These are phyloP conservation scores for Platypus cylindrus DNA, from an alignment of 2,888 invertebrate species.

Conservation along the genomic window DNA sequence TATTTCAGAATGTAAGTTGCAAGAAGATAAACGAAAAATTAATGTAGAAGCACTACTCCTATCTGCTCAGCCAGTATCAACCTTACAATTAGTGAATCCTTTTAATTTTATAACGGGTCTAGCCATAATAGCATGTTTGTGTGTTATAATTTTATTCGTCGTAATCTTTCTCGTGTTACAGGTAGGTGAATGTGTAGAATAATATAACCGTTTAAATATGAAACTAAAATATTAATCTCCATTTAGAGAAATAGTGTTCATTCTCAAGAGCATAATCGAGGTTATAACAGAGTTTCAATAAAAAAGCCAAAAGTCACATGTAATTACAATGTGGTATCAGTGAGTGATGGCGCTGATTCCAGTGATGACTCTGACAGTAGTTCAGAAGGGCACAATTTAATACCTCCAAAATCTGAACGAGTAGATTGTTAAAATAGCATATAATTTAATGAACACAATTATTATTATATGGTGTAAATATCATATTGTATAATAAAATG, in stretches of 20 bases:
- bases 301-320: constrained; percentile 37
- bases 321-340: constrained; percentile 36
- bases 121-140: constrained; percentile 53
- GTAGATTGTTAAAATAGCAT: constrained; percentile 31
- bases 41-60: constrained; percentile 34
- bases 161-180: constrained; percentile 59
- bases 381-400: constrained; percentile 30
- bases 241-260: constrained; percentile 33
- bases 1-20: constrained; percentile 32
- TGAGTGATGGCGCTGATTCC: constrained; percentile 33
- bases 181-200: constrained; percentile 36
- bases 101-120: constrained; percentile 54
- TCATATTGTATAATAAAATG: constrained; percentile 15
- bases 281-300: constrained; percentile 35
- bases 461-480: constrained; percentile 22
- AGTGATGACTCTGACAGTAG: constrained; percentile 33
- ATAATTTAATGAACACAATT: constrained; percentile 17
- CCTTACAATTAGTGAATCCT: constrained; percentile 35
- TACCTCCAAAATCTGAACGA: constrained; percentile 28
- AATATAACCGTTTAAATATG: not conserved
- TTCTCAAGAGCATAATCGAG: constrained; percentile 26
- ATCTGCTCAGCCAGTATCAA: constrained; percentile 34
- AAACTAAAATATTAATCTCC: no score
- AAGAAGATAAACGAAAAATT: constrained; percentile 33
- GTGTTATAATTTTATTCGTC: constrained; percentile 56